phyloP scores from a whole-genome alignment of 2,113 vertebrate genomes.

The Pelecanoides urinatrix region DNA sequence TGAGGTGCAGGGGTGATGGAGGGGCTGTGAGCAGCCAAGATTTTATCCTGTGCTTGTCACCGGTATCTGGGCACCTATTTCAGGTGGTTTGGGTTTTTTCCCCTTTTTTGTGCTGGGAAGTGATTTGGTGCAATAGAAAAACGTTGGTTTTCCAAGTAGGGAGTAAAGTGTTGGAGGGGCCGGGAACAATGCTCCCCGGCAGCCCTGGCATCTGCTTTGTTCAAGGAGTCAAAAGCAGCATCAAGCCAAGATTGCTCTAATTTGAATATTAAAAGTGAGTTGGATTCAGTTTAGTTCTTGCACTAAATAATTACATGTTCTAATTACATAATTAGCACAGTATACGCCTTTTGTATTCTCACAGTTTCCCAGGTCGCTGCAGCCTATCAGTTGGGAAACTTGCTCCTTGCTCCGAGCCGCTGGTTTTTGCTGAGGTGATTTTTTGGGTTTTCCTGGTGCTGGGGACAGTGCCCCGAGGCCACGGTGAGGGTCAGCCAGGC shows the following conservation, averaged over 20 bases:
- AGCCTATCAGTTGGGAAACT: background rate
- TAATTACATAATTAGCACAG: conserved; percentile 58
- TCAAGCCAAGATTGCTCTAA: background rate
- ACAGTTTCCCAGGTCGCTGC: background rate
- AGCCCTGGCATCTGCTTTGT: background rate
- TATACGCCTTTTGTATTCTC: background rate
- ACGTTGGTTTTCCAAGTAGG: background rate
- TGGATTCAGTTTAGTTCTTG: background rate
- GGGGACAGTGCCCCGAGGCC: too few relatives aligned
- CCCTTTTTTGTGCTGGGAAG: background rate
- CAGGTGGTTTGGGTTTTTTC: background rate
- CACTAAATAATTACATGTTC: conserved; percentile 25
- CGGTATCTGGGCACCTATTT: background rate
- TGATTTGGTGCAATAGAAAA: background rate
- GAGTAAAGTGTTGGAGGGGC: background rate
- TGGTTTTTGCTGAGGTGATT: background rate
- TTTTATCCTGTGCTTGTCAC: background rate
- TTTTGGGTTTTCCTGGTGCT: background rate
- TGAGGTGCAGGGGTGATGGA: background rate
- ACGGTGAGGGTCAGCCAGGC: background rate
- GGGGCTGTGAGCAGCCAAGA: background rate
- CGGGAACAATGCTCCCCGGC: background rate
- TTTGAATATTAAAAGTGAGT: conserved; percentile 29
- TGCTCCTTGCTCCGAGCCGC: rapidly evolving
- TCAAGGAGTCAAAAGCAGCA: background rate